Conservation (phyloP, 2,797 vertebrate species). For the Esox masquinongy region DNA sequence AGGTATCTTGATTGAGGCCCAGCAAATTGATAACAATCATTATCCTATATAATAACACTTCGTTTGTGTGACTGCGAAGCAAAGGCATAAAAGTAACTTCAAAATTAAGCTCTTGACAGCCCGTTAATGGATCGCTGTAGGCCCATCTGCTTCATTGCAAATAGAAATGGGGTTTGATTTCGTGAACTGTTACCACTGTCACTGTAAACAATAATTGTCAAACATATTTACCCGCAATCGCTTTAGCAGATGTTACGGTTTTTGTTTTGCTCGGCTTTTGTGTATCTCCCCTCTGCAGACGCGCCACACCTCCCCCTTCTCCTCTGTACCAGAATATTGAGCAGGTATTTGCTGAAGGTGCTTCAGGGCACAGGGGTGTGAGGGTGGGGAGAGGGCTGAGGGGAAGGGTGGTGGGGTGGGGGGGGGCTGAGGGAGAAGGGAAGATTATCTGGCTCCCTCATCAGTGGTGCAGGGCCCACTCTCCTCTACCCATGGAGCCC, state of each 20-base stretch:
- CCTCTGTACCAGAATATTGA: constrained; percentile 81
- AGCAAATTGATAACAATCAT: constrained; percentile 75
- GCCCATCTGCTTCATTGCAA: constrained; percentile 86
- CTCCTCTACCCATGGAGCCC: constrained; percentile 62
- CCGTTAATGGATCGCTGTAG: constrained; percentile 86
- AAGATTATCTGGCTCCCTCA: constrained; percentile 85
- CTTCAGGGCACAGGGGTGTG: constrained; percentile 78
- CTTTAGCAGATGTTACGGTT: constrained; percentile 88
- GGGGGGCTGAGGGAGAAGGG: constrained; percentile 53
- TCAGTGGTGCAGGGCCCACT: constrained; percentile 70
- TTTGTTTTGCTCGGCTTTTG: constrained; percentile 80
- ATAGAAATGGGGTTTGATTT: constrained; percentile 82
- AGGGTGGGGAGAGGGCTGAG: constrained; percentile 64
- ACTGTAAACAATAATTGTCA: constrained; percentile 91
- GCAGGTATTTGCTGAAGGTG: constrained; percentile 86
- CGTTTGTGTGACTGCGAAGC: constrained; percentile 68
- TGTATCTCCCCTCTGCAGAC: constrained; percentile 82
- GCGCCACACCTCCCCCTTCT: constrained; percentile 63
- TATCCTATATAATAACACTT: constrained; percentile 61
- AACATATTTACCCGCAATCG: constrained; percentile 88
- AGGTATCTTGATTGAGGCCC: constrained; percentile 71
- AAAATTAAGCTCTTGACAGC: constrained; percentile 82
- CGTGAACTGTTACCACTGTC: constrained; percentile 86
- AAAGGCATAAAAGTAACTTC: constrained; percentile 81
- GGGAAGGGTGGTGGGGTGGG: constrained; percentile 27